Percentiles rank a stretch among this genome's conserved stretches.
Conservation (phyloP, 1,140 invertebrate genomes). For the Eurosta solidaginis region DNA sequence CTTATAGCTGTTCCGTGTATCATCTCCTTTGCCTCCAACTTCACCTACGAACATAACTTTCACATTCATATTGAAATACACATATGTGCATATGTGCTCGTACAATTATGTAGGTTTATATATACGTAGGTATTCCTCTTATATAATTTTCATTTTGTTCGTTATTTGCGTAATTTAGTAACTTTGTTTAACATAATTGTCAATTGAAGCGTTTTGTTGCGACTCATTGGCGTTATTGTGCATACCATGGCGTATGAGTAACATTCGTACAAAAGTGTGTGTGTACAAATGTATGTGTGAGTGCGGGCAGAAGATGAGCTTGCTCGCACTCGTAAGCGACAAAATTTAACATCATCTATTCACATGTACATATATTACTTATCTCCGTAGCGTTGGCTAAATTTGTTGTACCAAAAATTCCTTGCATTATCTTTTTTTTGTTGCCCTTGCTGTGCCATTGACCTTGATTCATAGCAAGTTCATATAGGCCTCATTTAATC, state of each 20-base stretch:
- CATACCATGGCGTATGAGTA: neutral
- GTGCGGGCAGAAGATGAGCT: neutral
- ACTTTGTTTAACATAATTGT: conserved; percentile 56
- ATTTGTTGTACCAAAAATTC: neutral
- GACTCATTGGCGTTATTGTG: neutral
- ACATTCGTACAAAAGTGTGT: neutral
- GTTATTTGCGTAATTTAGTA: conserved; percentile 54
- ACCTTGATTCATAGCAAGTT: no score
- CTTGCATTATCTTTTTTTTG: no score
- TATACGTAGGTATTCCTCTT: conserved; percentile 1
- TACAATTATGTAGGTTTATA: conserved; percentile 31
- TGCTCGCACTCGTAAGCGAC: neutral
- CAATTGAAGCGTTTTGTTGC: conserved; percentile 36
- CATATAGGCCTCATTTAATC: conserved; percentile 4
- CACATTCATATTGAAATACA: neutral
- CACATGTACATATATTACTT: neutral
- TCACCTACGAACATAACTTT: neutral
- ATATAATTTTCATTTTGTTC: conserved; percentile 28
- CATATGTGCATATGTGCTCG: no score
- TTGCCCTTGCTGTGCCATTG: neutral
- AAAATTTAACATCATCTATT: no score
- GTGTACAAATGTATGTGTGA: neutral
- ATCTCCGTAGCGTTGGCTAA: neutral
- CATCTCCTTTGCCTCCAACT: neutral
- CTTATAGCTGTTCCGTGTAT: neutral